phyloP scores from a whole-genome alignment of 2,888 invertebrate species.

The Euplexia lucipara region DNA sequence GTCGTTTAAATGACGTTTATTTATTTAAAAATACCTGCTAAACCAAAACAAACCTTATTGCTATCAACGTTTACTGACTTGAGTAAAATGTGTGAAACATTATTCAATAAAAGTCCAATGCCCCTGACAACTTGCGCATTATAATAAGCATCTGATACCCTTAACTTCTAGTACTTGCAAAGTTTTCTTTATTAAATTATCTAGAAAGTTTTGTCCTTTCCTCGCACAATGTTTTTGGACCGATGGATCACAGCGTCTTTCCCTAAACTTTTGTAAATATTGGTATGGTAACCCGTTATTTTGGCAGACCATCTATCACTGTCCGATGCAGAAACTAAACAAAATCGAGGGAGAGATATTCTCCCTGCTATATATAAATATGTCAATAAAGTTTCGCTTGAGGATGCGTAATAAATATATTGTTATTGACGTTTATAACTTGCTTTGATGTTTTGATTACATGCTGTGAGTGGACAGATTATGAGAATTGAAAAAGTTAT shows the following conservation, averaged over 20 bases:
- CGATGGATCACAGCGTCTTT: slow-evolving; percentile 72
- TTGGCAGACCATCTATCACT: slow-evolving; percentile 78
- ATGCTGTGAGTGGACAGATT: neutral
- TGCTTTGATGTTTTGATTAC: slow-evolving; percentile 35
- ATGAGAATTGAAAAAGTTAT: no score
- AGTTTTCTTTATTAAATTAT: slow-evolving; percentile 45
- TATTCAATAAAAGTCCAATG: neutral
- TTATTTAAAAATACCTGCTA: no score
- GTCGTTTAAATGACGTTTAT: no score
- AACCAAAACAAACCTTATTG: no score
- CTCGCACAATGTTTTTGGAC: slow-evolving; percentile 60
- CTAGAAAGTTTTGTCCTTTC: slow-evolving; percentile 40
- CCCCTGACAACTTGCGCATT: neutral
- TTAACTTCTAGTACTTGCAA: slow-evolving; percentile 11
- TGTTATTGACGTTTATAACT: slow-evolving; percentile 40
- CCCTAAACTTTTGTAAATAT: slow-evolving; percentile 76
- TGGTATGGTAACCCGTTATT: slow-evolving; percentile 77
- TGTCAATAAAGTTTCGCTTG: slow-evolving; percentile 65
- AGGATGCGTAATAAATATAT: slow-evolving; percentile 35
- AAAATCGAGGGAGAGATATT: slow-evolving; percentile 72
- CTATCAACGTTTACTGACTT: no score
- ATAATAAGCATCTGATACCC: slow-evolving; percentile 31
- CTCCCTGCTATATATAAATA: slow-evolving; percentile 64
- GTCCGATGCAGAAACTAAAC: slow-evolving; percentile 75
- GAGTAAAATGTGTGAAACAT: neutral